Percentiles rank a stretch among this genome's conserved stretches.
Conservation (phyloP, 2,113 vertebrate species). For the Clarias gariepinus region DNA sequence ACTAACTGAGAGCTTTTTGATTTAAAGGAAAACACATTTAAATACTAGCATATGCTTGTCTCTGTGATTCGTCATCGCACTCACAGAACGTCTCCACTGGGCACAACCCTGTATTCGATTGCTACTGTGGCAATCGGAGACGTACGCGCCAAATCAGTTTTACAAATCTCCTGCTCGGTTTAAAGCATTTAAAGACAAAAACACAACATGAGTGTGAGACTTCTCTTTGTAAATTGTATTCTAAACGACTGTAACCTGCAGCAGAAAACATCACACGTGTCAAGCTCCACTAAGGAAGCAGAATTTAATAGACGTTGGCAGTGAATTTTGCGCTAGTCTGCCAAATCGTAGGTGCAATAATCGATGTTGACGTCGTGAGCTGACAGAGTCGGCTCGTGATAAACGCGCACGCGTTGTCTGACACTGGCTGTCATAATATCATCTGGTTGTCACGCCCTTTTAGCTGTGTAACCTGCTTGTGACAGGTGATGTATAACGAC, state of each 20-base stretch:
- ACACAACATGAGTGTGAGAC: neutral
- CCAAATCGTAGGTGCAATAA: slow-evolving; percentile 22
- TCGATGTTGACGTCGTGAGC: slow-evolving; percentile 24
- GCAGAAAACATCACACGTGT: slow-evolving; percentile 38
- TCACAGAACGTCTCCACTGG: slow-evolving; percentile 26
- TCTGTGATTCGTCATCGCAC: slow-evolving; percentile 22
- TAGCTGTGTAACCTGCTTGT: neutral
- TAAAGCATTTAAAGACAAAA: neutral
- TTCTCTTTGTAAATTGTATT: slow-evolving; percentile 18
- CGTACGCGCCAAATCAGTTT: neutral
- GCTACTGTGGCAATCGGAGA: neutral
- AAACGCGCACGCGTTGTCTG: neutral
- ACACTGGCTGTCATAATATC: slow-evolving; percentile 25
- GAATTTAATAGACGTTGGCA: slow-evolving; percentile 34
- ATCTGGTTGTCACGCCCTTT: slow-evolving; percentile 24
- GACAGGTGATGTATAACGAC: slow-evolving; percentile 22
- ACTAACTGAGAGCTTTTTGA: slow-evolving; percentile 18
- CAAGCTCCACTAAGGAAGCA: slow-evolving; percentile 21
- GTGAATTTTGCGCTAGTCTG: slow-evolving; percentile 14
- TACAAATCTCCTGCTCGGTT: slow-evolving; percentile 10
- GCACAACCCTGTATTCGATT: neutral
- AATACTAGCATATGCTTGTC: slow-evolving; percentile 33
- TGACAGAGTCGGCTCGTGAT: slow-evolving; percentile 21
- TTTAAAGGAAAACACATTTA: slow-evolving; percentile 36
- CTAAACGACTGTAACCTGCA: slow-evolving; percentile 27